Percentiles rank a stretch among this genome's conserved stretches.
Evolutionary conservation across 2,113 vertebrate genomes (phyloP).

Genomic region (Pyxicephalus adspersus): DNA sequence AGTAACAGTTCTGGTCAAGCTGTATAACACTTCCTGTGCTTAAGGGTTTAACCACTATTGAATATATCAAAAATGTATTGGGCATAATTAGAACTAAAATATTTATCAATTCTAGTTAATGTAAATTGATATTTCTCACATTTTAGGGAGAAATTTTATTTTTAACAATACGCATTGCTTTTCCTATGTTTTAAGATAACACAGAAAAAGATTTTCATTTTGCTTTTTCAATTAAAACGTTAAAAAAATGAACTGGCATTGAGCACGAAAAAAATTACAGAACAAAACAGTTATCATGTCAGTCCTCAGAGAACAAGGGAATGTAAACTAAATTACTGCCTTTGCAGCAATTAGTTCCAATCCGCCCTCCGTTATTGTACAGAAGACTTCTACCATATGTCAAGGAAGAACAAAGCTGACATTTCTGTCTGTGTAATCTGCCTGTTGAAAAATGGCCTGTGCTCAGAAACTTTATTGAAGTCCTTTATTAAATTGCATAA

Average conservation of each 20-base stretch:
- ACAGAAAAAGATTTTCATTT: slow-evolving; percentile 1
- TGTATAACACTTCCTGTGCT: no score
- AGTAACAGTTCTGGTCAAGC: no score
- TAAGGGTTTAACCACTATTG: no score
- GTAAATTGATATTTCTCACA: no score
- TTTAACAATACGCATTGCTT: neutral
- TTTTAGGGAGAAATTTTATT: no score
- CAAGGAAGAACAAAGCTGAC: slow-evolving; percentile 42
- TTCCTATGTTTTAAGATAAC: neutral
- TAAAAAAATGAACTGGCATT: slow-evolving; percentile 34
- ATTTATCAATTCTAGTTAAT: no score
- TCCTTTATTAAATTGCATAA: slow-evolving; percentile 45
- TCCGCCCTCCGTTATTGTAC: slow-evolving; percentile 51
- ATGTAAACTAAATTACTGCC: slow-evolving; percentile 33
- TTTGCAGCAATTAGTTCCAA: slow-evolving; percentile 48
- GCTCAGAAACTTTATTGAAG: slow-evolving; percentile 38
- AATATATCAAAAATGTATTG: no score
- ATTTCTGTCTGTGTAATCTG: slow-evolving; percentile 36
- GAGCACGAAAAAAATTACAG: slow-evolving; percentile 25
- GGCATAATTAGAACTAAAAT: no score
- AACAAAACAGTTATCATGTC: slow-evolving; percentile 41
- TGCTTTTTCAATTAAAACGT: slow-evolving; percentile 9
- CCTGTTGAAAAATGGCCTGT: slow-evolving; percentile 18
- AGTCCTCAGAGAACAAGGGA: slow-evolving; percentile 44
- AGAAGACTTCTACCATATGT: slow-evolving; percentile 53